Conservation (phyloP, 2,797 vertebrate species). For the Sebastes hopkinsi region DNA sequence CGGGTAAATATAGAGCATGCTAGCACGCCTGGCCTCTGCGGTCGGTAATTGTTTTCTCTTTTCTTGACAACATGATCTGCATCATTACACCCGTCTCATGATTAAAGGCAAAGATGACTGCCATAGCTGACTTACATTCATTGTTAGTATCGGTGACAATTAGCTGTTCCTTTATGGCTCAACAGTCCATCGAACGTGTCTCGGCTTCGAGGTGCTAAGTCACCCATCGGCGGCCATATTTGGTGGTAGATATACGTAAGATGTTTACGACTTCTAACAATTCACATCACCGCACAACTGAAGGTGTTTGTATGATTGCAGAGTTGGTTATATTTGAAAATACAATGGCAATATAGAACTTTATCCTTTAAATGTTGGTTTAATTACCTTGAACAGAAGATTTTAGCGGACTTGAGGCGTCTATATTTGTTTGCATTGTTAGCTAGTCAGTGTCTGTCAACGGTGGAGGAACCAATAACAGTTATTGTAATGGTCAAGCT, state of each 20-base stretch:
- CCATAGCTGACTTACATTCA: no score
- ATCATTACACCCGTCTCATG: no score
- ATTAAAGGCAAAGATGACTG: background rate
- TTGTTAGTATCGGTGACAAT: background rate
- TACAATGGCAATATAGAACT: background rate
- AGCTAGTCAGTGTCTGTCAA: no score
- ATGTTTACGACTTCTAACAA: background rate
- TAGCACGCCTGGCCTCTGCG: background rate
- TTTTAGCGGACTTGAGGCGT: background rate
- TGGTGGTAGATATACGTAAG: background rate
- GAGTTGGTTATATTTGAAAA: background rate
- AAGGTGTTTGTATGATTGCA: background rate
- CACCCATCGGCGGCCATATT: background rate
- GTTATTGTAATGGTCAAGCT: no score
- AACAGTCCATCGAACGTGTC: background rate
- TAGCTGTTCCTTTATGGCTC: no score
- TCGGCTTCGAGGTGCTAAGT: background rate
- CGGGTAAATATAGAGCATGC: constrained; percentile 12
- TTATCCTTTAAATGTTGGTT: background rate
- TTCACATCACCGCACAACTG: background rate
- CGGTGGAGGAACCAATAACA: no score
- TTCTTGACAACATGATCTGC: background rate
- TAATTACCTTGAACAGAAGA: background rate
- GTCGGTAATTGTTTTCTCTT: background rate
- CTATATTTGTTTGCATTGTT: background rate